Base-by-base conservation (phyloP, 1,140 invertebrate species). In the Psix sp. region DNA sequence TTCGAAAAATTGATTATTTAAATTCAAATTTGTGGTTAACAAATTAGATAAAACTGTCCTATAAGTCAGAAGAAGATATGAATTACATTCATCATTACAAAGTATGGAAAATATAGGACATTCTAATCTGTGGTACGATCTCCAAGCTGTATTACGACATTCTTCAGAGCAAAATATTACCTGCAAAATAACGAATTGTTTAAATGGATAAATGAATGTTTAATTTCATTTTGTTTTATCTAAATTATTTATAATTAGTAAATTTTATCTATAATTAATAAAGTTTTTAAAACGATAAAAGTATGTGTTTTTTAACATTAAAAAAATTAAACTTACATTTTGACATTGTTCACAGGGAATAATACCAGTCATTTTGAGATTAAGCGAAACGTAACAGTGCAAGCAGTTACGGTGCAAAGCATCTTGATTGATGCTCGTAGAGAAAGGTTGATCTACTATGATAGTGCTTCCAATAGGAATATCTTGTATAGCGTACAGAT, bases 261-360 rank as follows among this genome's bases (percentile, higher is more conserved):
- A n/a, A n/a, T n/a, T n/a, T n/a, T n/a, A n/a, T n/a, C n/a, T n/a
- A n/a, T n/a, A n/a, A n/a, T n/a, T n/a, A n/a, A n/a, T n/a, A n/a
- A n/a, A n/a, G n/a, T n/a, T n/a, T n/a, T n/a, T n/a, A n/a, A n/a
- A n/a, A n/a, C n/a, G n/a, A n/a, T n/a, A n/a, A n/a, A n/a, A n/a
- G n/a, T n/a, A n/a, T n/a, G n/a, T n/a, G n/a, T n/a, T n/a, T n/a
- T n/a, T n/a, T n/a, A n/a, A n/a, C n/a, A n/a, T n/a, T n/a, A 10
- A 29, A 3, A n/a, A 29, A 29, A 1, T 7, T 9, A 24, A 7
- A 79, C 83, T 81, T 54, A 89, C 88, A 65, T 77, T 85, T 74
- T 85, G 86, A 76, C 91, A 91, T 24, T 80, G 70, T 11, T 56
- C 14, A 75, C 90, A 91, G 0, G 90, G 89, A 26, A 90, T 74